Evolutionary conservation across 2,797 vertebrate species (phyloP), one percentile per base, ranked within the genome.

Genomic region (Catamblyrhynchus diadema): DNA sequence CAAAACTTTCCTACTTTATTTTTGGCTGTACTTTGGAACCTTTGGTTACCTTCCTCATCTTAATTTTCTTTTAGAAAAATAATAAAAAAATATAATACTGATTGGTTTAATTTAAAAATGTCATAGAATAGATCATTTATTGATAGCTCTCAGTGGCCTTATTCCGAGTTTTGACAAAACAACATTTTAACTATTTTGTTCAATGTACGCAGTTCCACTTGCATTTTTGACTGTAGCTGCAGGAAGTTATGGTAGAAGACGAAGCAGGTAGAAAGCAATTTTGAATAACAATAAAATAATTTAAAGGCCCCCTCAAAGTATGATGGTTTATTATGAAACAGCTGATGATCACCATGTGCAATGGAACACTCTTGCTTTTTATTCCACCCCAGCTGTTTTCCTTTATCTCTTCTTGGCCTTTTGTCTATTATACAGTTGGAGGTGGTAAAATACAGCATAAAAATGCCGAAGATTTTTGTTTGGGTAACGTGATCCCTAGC

Each of bases 381-480:
- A 85, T 95, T 95, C 66, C 22, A 64, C 64, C 66, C 67, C 94
- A 96, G 95, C 95, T 97, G 95, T 94, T 97, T 81, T 88, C 83
- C 85, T 93, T 93, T 81, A 90, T 75, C 60, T 88, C 86, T 65
- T 72, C 83, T 45, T 83, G 33, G 80, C 80, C 78, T 92, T 94
- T 94, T 94, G 88, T 96, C 91, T 93, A 12, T 77, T 69, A 53
- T 33, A 35, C 81, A 93, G 90, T 94, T 82, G 53, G 73, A 96
- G 79, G 73, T 94, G 88, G 78, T 93, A 90, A 95, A 96, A 92
- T 56, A 9, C 50, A 47, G 83, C 23, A 2, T 91, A 70, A 92
- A 96, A 96, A 96, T 89, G 75, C 95, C 93, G 24, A 71, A 92
- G 91, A 90, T 96, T 86, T 95, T 96, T 96, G 60, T 44, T 92